Evolutionary conservation across 2,797 vertebrate genomes (phyloP).

Genomic region (Bovichtus diacanthus): DNA sequence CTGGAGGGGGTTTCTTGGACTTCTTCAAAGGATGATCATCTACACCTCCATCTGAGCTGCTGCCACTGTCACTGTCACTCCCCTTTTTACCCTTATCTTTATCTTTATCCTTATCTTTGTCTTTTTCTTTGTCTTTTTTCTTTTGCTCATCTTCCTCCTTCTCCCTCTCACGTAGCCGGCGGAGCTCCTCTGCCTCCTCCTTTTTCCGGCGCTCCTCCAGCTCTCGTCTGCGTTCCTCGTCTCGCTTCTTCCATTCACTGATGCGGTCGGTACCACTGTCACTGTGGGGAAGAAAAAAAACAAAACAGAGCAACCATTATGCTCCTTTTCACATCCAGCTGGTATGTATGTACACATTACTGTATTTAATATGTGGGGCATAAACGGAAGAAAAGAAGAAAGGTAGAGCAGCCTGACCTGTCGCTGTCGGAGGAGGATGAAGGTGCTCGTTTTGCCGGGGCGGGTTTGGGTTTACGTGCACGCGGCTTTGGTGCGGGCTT

Average conservation of each 20-base stretch:
- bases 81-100: slow-evolving; percentile 83
- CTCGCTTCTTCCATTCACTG: slow-evolving; percentile 95
- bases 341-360: not conserved
- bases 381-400: not conserved
- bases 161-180: slow-evolving; percentile 91
- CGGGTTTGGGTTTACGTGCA: slow-evolving; percentile 89
- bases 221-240: slow-evolving; percentile 92
- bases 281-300: slow-evolving; percentile 68
- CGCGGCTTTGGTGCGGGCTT: slow-evolving; percentile 92
- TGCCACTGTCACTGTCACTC: slow-evolving; percentile 85
- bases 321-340: not conserved
- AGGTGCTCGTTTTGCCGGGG: slow-evolving; percentile 84
- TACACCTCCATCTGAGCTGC: slow-evolving; percentile 86
- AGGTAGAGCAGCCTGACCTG: slow-evolving; percentile 84
- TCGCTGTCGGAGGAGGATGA: slow-evolving; percentile 91
- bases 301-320: not conserved
- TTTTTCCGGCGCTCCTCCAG: slow-evolving; percentile 94
- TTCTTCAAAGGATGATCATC: slow-evolving; percentile 90
- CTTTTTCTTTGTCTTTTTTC: slow-evolving; percentile 90
- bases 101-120: no score
- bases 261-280: slow-evolving; percentile 94
- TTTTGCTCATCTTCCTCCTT: slow-evolving; percentile 93
- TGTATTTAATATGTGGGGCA: not conserved
- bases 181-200: slow-evolving; percentile 95
- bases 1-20: slow-evolving; percentile 87